Evolutionary conservation across 2,797 vertebrate genomes (phyloP), one percentile per base, ranked within the genome.

Genomic region (Sebastes cheni): DNA sequence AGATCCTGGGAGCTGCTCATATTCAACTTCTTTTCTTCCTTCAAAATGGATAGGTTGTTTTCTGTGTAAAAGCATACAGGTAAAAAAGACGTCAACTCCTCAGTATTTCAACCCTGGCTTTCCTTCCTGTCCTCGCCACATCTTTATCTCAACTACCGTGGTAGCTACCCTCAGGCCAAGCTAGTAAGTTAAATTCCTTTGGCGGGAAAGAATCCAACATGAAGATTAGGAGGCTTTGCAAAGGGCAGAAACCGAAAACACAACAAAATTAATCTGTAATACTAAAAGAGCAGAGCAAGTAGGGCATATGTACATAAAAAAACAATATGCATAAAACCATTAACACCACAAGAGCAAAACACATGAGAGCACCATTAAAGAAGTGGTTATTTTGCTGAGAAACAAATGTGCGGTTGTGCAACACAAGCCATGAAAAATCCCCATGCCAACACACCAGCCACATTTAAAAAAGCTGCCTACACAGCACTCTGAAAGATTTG

Each of bases 1-100:
- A 95, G 87, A 11, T 84, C 16, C 30, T 84, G 22, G 11, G 59
- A 71, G 6, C 5, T 66, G 75, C 75, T 92, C 36, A 81, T 32
- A 13, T 92, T 94, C 4, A 89, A 4, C 39, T 46, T 61, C 61
- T 0, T 4, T 3, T 88, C 64, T 1, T n/a, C 0, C 12, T 61
- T 89, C 22, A 2, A 8, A 18, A 95, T 20, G 9, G 59, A 77
- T 52, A 95, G 75, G 0, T 76, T 75, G 2, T 14, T 74, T 22
- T 75, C 93, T 94, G 80, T 66, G 5, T 74, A 76, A 80, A 42
- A 69, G 9, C 4, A 73, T 6, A 79, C 3, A 64, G 25, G 4
- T 22, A 50, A 39, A 75, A 66, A 68, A 66, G 6, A 46, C 0
- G 16, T 46, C 42, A 46, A 46, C 42, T 46, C 16, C 42, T 46